Base-by-base conservation (phyloP, 2,113 vertebrate genomes). In the Empidonax traillii region DNA sequence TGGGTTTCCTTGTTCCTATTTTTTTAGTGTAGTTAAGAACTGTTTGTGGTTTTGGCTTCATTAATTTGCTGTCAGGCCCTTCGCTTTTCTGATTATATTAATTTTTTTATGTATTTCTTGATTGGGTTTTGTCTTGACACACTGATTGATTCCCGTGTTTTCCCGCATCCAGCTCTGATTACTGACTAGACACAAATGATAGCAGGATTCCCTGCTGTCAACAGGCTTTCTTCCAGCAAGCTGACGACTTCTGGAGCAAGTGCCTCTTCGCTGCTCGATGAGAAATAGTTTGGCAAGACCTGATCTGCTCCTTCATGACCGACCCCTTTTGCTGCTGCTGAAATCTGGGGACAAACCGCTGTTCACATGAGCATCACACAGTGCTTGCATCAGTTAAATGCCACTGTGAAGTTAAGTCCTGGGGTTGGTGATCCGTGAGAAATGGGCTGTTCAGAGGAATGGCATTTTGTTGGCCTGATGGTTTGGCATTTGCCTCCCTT, bases 91-190 rank as follows among this genome's bases (percentile, higher is more conserved):
- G 9, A 58, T 80, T 43, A 41, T 41, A 43, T 46, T 69, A 43
- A 9, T 65, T 89, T 30, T 73, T 84, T 58, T 2, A 61, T 62
- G 22, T 39, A 18, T 75, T 46, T 33, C 25, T 87, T 94, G 92
- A 91, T 93, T 90, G 81, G 52, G 35, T 91, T 94, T 90, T 82
- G 76, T 67, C 69, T 93, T 87, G 61, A 35, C 61, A 21, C 39
- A 20, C 51, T 83, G 78, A 85, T 95, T 58, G 80, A 76, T 93
- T 52, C 49, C 18, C 24, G 19, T 58, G 33, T 90, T 89, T 85
- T 89, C 58, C 33, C 82, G 47, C 52, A 63, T 17, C 52, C 33
- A 25, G 28, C 81, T 91, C 61, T 27, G 12, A 47, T 91, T 71
- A 65, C 55, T n/a, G 44, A 78, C 67, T 22, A 49, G 92, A n/a